These are phyloP conservation scores for Macrotrachela quadricornifera DNA, from an alignment of 1,140 invertebrate species.

Conservation along the genomic window DNA sequence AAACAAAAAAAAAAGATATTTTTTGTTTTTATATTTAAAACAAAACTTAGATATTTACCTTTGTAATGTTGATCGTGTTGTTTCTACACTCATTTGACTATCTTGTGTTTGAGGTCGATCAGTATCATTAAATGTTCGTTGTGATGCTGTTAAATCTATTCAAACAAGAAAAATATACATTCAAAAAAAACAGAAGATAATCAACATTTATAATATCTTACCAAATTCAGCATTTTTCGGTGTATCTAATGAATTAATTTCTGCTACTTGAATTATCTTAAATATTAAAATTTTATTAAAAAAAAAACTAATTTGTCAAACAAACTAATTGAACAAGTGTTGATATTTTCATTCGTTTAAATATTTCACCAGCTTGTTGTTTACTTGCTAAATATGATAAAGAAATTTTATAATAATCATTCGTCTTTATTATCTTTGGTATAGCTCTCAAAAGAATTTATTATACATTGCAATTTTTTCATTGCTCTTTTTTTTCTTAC, in stretches of 20 bases:
- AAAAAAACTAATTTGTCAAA: neutral
- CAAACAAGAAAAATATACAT: too few relatives aligned
- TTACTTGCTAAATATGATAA: neutral
- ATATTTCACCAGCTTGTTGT: slow-evolving; percentile 29
- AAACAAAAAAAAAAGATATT: neutral
- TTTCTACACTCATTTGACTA: slow-evolving; percentile 9
- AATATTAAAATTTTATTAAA: neutral
- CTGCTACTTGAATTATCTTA: slow-evolving; percentile 7
- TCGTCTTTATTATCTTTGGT: neutral
- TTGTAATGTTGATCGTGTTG: slow-evolving; percentile 12
- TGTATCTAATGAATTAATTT: slow-evolving; percentile 1
- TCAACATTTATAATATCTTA: too few relatives aligned
- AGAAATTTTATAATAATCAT: neutral
- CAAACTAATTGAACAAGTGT: slow-evolving; percentile 33
- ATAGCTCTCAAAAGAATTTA: slow-evolving; percentile 3
- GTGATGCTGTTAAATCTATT: slow-evolving; percentile 1
- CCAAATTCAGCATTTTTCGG: neutral
- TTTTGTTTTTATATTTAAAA: too few relatives aligned
- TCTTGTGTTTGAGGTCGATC: slow-evolving; percentile 12
- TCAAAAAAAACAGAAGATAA: too few relatives aligned
- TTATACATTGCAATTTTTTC: neutral
- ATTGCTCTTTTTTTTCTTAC: slow-evolving; percentile 1
- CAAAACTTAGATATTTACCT: slow-evolving; percentile 11
- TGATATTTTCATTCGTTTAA: slow-evolving; percentile 33
- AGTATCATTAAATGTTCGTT: slow-evolving; percentile 12